A percentile compares a stretch with the other conserved stretches of the same genome.
Conservation (phyloP, 1,140 invertebrate genomes). For the Microplitis mediator region DNA sequence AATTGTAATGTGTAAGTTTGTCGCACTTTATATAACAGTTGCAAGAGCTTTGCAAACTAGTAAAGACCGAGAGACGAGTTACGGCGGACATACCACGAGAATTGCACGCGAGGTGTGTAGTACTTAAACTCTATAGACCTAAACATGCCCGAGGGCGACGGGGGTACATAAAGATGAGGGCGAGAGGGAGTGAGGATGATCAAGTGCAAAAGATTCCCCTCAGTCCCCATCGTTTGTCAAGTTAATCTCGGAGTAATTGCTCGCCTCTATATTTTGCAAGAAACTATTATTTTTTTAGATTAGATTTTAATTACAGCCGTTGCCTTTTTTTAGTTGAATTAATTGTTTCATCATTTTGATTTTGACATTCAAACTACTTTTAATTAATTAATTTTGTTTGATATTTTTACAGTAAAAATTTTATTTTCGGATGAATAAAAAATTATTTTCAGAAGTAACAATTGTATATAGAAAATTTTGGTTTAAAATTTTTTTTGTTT, state of each 20-base stretch:
- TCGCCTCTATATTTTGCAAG: not conserved
- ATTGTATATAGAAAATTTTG: no score
- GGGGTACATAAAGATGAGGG: not conserved
- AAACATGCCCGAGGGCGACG: not conserved
- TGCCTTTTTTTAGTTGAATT: no score
- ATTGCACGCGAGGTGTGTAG: slow-evolving; percentile 18
- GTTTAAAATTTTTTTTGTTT: no score
- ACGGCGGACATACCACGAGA: not conserved
- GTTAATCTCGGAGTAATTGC: slow-evolving; percentile 50
- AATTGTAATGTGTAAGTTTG: slow-evolving; percentile 45
- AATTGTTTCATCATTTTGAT: no score
- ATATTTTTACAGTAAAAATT: not conserved
- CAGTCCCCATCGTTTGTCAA: slow-evolving; percentile 39
- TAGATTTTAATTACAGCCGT: not conserved
- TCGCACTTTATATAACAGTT: slow-evolving; percentile 56
- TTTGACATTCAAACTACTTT: no score
- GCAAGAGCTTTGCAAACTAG: slow-evolving; percentile 43
- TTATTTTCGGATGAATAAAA: not conserved
- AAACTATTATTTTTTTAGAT: not conserved
- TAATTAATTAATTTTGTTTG: not conserved
- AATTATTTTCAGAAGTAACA: no score
- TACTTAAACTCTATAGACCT: not conserved
- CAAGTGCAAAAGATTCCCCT: not conserved
- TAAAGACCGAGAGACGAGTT: slow-evolving; percentile 31
- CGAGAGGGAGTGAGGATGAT: slow-evolving; percentile 26